phyloP scores from a whole-genome alignment of 2,113 vertebrate genomes.

The Maccullochella peelii region DNA sequence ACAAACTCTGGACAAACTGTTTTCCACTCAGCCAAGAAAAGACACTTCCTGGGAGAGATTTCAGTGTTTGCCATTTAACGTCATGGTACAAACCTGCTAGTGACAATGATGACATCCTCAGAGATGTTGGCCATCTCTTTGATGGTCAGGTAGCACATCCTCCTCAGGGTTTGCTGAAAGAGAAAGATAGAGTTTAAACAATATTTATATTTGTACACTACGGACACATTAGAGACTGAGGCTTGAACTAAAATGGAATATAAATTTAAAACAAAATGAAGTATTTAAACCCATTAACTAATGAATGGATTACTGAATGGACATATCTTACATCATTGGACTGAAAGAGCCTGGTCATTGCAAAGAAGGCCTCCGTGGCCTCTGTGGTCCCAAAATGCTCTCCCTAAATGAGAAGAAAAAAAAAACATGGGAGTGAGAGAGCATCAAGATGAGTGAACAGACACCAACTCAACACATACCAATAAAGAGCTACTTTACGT shows the following conservation, averaged over 20 bases:
- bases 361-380: slow-evolving; percentile 98
- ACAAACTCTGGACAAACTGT: neutral
- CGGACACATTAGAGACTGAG: neutral
- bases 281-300: neutral
- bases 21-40: neutral
- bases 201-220: neutral
- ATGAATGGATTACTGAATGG: neutral
- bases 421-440: neutral
- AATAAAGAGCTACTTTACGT: neutral
- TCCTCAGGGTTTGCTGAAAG: slow-evolving; percentile 93
- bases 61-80: neutral
- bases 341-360: slow-evolving; percentile 98
- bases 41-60: too few relatives aligned
- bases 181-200: neutral
- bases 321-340: slow-evolving; percentile 92
- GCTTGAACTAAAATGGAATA: neutral
- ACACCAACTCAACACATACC: neutral
- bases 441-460: neutral
- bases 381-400: slow-evolving; percentile 97
- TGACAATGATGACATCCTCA: slow-evolving; percentile 99
- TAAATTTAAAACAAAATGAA: neutral
- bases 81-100: slow-evolving; percentile 90
- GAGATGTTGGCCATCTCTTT: slow-evolving; percentile 99
- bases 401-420: slow-evolving; percentile 82
- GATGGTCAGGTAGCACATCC: slow-evolving; percentile 99